Evolutionary conservation across 2,113 vertebrate species (phyloP), one percentile per base, ranked within the genome.

Genomic region (Boulengeromyrus knoepffleri): DNA sequence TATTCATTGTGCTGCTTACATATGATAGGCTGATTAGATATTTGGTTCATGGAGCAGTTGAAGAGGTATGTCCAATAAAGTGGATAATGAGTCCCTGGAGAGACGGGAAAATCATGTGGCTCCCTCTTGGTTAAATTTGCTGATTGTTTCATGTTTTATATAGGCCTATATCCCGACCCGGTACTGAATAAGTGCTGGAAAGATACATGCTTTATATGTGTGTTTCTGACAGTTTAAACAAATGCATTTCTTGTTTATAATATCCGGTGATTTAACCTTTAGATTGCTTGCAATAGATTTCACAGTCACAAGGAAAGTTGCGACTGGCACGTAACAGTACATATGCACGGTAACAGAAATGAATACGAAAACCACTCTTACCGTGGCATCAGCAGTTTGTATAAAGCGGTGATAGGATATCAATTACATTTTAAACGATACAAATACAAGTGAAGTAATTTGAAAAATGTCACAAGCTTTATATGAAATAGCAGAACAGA

Each of bases 361-460:
- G 3, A 70, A 80, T 5, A 36, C 42, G 74, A 42, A 80, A 39
- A 80, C 5, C 1, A 6, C 74, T 39, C 15, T 5, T 80, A 80
- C 36, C 5, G 36, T 42, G 15, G 74, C 74, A 80, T 80, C 74
- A 80, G 39, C 74, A 42, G 74, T 19, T 80, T 42, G 74, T 7
- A 39, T 42, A 80, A 80, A 0, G 50, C 15, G 2, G 39, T 49
- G 17, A 87, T n/a, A 66, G 24, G 52, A n/a, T 46, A 62, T 86
- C 58, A 84, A 42, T 21, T 0, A 86, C 52, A 49, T 89, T 42
- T 3, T 6, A 88, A 31, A 66, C 12, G 66, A 3, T 62, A 13
- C 50, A 70, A 21, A 84, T 90, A 94, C 92, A 91, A 92, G 86
- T n/a, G 1, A 4, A 49, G 58, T 88, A 3, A 31, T 70, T 1